Base-by-base conservation (phyloP, 2,113 vertebrate species). In the Clinocottus analis region DNA sequence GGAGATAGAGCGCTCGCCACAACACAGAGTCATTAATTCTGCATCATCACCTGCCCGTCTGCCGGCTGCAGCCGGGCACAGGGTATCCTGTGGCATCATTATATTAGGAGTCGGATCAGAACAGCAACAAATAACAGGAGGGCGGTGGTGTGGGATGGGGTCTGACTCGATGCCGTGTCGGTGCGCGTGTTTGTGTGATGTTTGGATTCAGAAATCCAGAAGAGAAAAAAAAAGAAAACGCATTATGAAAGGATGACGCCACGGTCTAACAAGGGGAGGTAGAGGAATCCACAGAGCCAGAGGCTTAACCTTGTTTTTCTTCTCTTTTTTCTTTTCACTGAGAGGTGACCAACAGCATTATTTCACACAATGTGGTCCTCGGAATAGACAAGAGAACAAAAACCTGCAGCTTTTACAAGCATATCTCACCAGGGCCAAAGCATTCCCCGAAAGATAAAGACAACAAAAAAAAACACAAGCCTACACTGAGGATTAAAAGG, bases 41-140 rank as follows among this genome's bases (percentile, higher is more conserved):
- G 60, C 80, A 85, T 87, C 80, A 73, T 62, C 82, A 83, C 77
- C 79, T 11, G 75, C 58, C 80, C 79, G 74, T 75, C 66, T 72
- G 37, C 71, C 7, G 56, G 35, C 67, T 55, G 77, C 77, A 19
- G 79, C 61, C 12, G 12, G 63, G 51, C 66, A 62, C 47, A 49
- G 78, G 64, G 65, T 70, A 63, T 88, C 86, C 77, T 58, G 51
- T 65, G 80, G 82, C 71, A 73, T 87, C 79, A 76, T 80, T 87
- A 77, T 75, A 72, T 75, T 53, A 72, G 49, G 51, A 62, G 75
- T 23, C 33, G 31, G 66, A 84, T 81, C 84, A 72, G 66, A 70
- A 68, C 59, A 0, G 41, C 41, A 51, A 74, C 69, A 81, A 62
- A 71, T 33, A 71, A 45, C 73, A 12, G 19, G 27, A 25, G n/a